A percentile compares a stretch with the other conserved stretches of the same genome.
phyloP scores from a whole-genome alignment of 1,140 invertebrate species.

The Littorina saxatilis region DNA sequence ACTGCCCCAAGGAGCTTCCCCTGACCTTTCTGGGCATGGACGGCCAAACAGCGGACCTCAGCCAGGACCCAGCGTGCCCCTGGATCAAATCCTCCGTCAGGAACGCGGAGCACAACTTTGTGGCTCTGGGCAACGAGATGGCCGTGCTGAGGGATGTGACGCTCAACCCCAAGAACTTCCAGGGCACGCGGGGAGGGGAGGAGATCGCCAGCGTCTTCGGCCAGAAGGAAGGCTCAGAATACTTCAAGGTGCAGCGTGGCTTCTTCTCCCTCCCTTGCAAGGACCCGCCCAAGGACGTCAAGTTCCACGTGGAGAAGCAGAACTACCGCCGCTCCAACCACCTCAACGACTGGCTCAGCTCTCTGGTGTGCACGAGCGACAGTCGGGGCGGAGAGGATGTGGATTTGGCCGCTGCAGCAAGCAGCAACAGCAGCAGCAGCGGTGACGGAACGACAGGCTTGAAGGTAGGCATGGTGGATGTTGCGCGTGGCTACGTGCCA shows the following conservation, averaged over 20 bases:
- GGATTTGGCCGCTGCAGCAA: no score
- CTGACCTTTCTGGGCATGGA: slow-evolving; percentile 20
- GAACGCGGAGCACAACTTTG: slow-evolving; percentile 42
- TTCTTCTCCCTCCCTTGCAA: slow-evolving; percentile 55
- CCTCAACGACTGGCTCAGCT: slow-evolving; percentile 28
- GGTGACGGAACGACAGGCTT: no score
- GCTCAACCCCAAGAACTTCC: slow-evolving; percentile 35
- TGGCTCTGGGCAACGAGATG: slow-evolving; percentile 45
- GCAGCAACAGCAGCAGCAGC: background rate
- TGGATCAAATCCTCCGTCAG: slow-evolving; percentile 39
- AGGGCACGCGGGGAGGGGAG: slow-evolving; percentile 58
- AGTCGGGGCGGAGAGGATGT: background rate
- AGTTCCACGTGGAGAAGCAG: slow-evolving; percentile 1
- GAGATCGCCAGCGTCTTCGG: slow-evolving; percentile 53
- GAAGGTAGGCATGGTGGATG: background rate
- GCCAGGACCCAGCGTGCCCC: slow-evolving; percentile 14
- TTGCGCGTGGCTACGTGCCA: background rate
- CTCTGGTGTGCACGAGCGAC: background rate
- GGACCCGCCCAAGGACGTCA: background rate
- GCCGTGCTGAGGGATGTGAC: slow-evolving; percentile 46
- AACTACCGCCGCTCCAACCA: slow-evolving; percentile 32
- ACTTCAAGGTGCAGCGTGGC: slow-evolving; percentile 48
- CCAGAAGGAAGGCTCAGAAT: slow-evolving; percentile 58
- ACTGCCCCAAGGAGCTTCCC: background rate
- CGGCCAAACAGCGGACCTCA: slow-evolving; percentile 22